These are phyloP conservation scores for Tipula unca DNA, from an alignment of 2,888 invertebrate genomes.

Conservation along the genomic window DNA sequence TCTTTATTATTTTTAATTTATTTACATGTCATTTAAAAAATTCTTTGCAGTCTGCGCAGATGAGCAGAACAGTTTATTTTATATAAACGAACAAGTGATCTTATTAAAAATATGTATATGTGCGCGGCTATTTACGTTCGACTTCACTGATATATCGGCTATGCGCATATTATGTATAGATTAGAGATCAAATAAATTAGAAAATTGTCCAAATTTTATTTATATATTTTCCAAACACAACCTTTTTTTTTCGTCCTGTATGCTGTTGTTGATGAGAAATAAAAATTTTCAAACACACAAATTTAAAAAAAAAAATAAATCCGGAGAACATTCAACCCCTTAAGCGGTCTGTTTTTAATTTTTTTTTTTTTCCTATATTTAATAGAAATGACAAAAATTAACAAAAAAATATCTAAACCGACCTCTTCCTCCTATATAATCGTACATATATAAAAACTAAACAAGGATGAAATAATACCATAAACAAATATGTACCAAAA, in stretches of 20 bases:
- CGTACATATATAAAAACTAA: no score
- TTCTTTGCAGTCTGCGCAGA: background rate
- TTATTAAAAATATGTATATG: no score
- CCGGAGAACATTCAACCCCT: background rate
- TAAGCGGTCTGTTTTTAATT: background rate
- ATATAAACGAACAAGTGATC: no score
- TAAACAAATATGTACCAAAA: slow-evolving; percentile 1
- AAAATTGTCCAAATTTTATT: slow-evolving; percentile 8
- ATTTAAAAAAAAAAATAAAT: background rate
- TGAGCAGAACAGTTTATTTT: background rate
- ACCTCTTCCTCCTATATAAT: background rate
- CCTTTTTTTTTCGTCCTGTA: background rate
- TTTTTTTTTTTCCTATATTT: background rate
- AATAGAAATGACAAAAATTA: background rate
- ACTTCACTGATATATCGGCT: background rate
- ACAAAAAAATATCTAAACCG: background rate
- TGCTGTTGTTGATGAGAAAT: background rate
- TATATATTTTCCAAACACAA: background rate
- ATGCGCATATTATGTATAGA: background rate
- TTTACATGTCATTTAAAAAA: background rate
- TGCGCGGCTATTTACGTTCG: background rate
- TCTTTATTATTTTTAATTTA: background rate
- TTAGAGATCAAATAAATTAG: background rate
- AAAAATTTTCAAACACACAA: background rate
- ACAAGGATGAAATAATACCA: background rate